phyloP scores from a whole-genome alignment of 2,113 vertebrate genomes.

The Sebastes fasciatus region DNA sequence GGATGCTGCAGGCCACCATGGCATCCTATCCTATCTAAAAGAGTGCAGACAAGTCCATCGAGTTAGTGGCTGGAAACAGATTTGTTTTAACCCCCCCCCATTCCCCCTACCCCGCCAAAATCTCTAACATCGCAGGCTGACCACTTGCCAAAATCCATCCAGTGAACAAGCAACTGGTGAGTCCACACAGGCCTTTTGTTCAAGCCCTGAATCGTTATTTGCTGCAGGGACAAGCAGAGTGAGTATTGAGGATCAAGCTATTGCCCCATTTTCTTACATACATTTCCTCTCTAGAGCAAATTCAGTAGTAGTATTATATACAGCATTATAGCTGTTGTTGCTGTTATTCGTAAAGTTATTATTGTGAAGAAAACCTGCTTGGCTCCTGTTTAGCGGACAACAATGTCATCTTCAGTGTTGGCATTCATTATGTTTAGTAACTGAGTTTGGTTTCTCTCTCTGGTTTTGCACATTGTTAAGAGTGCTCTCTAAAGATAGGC shows the following conservation, averaged over 20 bases:
- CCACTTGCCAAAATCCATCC: conserved; percentile 11
- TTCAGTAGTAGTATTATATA: not conserved
- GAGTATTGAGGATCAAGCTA: not conserved
- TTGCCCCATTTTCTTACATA: not conserved
- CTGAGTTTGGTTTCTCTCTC: not conserved
- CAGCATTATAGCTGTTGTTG: not conserved
- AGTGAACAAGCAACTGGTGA: conserved; percentile 1
- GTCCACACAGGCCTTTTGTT: not conserved
- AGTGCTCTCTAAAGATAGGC: no score
- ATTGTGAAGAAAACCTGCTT: not conserved
- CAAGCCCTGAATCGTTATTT: not conserved
- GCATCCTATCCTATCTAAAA: not conserved
- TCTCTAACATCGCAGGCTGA: not conserved
- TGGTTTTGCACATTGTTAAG: no score
- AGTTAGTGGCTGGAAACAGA: not conserved
- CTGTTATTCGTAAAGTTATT: not conserved
- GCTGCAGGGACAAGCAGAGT: not conserved
- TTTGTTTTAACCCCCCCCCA: not conserved
- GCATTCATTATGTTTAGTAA: not conserved
- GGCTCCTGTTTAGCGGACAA: not conserved
- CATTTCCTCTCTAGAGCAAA: not conserved
- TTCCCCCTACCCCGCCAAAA: not conserved
- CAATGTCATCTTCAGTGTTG: not conserved
- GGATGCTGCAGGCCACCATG: not conserved
- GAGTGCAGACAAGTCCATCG: no score